Base-by-base conservation (phyloP, 2,888 invertebrate species). In the Rotaria macrura region DNA sequence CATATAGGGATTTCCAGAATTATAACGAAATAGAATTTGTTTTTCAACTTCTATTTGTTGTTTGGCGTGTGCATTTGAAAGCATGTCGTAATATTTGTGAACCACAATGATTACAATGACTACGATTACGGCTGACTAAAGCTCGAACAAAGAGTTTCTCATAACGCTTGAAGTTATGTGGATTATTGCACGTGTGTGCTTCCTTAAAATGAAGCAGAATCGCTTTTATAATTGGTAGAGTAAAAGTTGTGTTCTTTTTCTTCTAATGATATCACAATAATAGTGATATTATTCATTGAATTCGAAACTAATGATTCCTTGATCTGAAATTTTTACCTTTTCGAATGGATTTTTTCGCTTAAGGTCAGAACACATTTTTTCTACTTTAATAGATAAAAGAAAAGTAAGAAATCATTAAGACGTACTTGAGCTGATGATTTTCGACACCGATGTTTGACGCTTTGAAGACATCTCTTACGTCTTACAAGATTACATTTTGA, bases 71-170 rank as follows among this genome's bases (percentile, higher is more conserved):
- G 14, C 79, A 79, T n/a, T 79, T 43, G 12, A 79, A n/a, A 25
- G 43, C 79, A 40, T 79, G 43, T 40, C 43, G 79, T 25, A 79
- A 43, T 25, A 79, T 79, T 79, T 23, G 43, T 9, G 43, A 43
- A n/a, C 79, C 79, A 43, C 79, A 79, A 79, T 79, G 79, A 43
- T 43, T 79, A 79, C 79, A 79, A 43, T 79, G 43, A 25, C 79
- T 43, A 43, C n/a, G 79, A n/a, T 79, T 43, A 1, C 43, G n/a
- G 43, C n/a, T 79, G 12, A 79, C n/a, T 12, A 79, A 14, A 2
- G 79, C 9, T 23, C 43, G 43, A 43, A 43, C 43, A 43, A 79
- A 79, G 25, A 34, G 12, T 25, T 40, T 25, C 5, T 79, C 79
- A 79, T 79, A 38, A 9, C 25, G n/a, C 43, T 79, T 25, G 43